Evolutionary conservation across 2,888 invertebrate genomes (phyloP).

Genomic region (Cheilosia vernalis): DNA sequence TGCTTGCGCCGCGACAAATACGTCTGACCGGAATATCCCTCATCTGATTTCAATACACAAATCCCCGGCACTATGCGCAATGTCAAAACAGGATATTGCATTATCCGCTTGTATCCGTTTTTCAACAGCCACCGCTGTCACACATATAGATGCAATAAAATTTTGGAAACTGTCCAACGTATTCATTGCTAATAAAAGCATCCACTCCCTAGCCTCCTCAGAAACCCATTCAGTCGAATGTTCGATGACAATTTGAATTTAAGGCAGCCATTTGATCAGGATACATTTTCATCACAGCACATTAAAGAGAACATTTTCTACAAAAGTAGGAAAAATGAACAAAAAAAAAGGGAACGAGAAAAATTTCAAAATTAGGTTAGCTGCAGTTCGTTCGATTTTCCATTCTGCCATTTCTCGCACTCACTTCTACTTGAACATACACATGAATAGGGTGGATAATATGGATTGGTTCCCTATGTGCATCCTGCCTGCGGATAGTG

Average conservation of each 20-base stretch:
- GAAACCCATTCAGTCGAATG: conserved; percentile 61
- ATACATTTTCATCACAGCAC: conserved; percentile 56
- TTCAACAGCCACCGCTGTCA: conserved; percentile 38
- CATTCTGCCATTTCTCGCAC: conserved; percentile 44
- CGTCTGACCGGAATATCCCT: conserved; percentile 41
- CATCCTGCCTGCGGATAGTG: conserved; percentile 49
- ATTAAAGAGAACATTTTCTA: conserved; percentile 57
- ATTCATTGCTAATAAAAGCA: conserved; percentile 70
- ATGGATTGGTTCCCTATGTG: conserved; percentile 19
- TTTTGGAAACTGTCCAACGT: conserved; percentile 67
- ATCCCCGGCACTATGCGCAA: conserved; percentile 38
- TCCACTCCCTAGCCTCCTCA: conserved; percentile 25
- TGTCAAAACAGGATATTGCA: conserved; percentile 67
- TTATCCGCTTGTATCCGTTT: conserved; percentile 67
- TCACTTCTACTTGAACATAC: conserved; percentile 25
- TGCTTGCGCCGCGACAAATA: conserved; percentile 28
- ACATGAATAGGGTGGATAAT: conserved; percentile 8
- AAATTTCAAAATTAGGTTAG: conserved; percentile 65
- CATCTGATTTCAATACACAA: conserved; percentile 44
- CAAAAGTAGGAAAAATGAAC: neutral
- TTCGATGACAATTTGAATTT: conserved; percentile 70
- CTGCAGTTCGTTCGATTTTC: conserved; percentile 70
- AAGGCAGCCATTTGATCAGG: conserved; percentile 66
- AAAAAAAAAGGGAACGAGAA: conserved; percentile 8
- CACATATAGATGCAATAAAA: conserved; percentile 4